Base-by-base conservation (phyloP, 2,888 invertebrate genomes). In the Patella caerulea region DNA sequence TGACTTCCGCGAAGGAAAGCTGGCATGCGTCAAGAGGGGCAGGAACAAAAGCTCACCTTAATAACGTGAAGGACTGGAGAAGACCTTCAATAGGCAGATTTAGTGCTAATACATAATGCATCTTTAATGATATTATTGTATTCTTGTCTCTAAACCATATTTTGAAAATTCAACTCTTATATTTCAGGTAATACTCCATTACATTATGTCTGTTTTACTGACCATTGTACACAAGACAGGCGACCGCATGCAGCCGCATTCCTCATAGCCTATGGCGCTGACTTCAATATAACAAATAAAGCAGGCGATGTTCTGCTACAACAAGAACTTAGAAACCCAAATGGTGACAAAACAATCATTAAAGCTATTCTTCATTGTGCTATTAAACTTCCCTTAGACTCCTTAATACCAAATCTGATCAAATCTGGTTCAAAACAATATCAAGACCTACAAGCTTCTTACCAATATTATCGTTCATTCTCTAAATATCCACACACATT, bases 151-250 rank as follows among this genome's bases (percentile, higher is more conserved):
- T 45, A 45, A 45, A 45, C 45, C 0, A 45, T 45, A 45, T 45
- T 45, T 45, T 45, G 7, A 45, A 45, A 45, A 45, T 45, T 9
- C 45, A 45, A 45, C 45, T 45, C 45, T 45, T 45, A 45, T 45
- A 45, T 45, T 88, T 15, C 83, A 90, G 90, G 87, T 56, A 83
- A 81, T 45, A 86, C 87, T 5, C 89, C 90, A 7, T 83, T 91
- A n/a, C 90, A 91, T 77, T 90, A 88, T 79, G 89, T 89, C 7
- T 86, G 87, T 79, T 90, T 90, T 76, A 86, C 84, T 80, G 89
- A 88, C 71, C 85, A 85, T 59, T 79, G 79, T 14, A 82, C 82
- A 53, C 88, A 87, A 71, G 86, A 87, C 52, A 78, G 89, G 24
- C 82, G 90, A 52, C 88, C 89, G 7, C 86, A 87, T 55, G 87